Evolutionary conservation across 30 jellyfish, hydroid and myxozoan species (phyloP), one percentile per base, ranked within the genome.

Genomic region (Clytia hemisphaerica): DNA sequence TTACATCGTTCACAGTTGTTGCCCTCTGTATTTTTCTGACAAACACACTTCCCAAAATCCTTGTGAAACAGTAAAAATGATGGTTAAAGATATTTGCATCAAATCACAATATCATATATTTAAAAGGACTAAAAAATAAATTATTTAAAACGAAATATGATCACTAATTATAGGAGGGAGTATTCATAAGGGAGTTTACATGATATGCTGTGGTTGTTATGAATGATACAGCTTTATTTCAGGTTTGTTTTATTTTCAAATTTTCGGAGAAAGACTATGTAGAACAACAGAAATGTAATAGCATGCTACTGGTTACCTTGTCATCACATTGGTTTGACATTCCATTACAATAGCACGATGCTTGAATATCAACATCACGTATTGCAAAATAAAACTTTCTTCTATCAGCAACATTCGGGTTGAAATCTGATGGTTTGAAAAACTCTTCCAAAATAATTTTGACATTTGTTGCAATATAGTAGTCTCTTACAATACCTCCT

Each of bases 261-360:
- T n/a, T n/a, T n/a, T n/a, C n/a, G n/a, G n/a, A n/a, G n/a, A n/a
- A n/a, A n/a, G n/a, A n/a, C n/a, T n/a, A n/a, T n/a, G n/a, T n/a
- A n/a, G n/a, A n/a, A n/a, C n/a, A n/a, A n/a, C n/a, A n/a, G n/a
- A n/a, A n/a, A n/a, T n/a, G n/a, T n/a, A n/a, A n/a, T n/a, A n/a
- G n/a, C n/a, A n/a, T n/a, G n/a, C n/a, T n/a, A n/a, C n/a, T n/a
- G n/a, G n/a, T n/a, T 80, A 85, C 95, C 9, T 58, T 49, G 28
- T 83, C 29, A 50, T 72, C 47, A 48, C 98, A 89, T 44, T 60
- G 75, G 67, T 79, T 84, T 35, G 91, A 62, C 98, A 89, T 89
- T 18, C 98, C 95, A 72, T 89, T 89, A 65, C 98, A 89, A 51
- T 58, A 82, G 69, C 98, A 89, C 0, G 95, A 68, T 10, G 90